Base-by-base conservation (phyloP, 1,140 invertebrate species). In the Tachypleus tridentatus region DNA sequence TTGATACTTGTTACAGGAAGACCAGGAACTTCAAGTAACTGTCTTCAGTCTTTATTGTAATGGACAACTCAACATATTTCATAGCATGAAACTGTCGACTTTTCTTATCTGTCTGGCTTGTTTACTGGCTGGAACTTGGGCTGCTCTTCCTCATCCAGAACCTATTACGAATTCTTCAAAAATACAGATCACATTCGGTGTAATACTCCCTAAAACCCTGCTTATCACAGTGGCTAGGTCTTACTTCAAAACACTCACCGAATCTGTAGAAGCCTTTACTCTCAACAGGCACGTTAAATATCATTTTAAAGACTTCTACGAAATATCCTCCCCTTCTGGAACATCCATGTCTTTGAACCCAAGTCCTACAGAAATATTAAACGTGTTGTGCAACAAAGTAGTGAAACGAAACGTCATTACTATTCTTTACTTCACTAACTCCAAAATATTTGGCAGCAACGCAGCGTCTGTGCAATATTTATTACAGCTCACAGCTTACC, bases 401-500 rank as follows among this genome's bases (percentile, higher is more conserved):
- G 83, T 94, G 60, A 85, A 85, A 58, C 85, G 85, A 59, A 92
- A 93, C 76, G 91, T 94, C 57, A 91, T 89, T 54, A 89, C 91
- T 68, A 93, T 96, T 73, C 79, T 95, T 66, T 95, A 94, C 78
- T 83, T 95, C 77, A 93, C 92, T 86, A 94, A 94, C 79, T 88
- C 92, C 75, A 91, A 94, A 80, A 80, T 83, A 70, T 87, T 87
- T 69, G 91, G 91, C 49, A 82, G 89, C 64, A 91, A 89, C 76
- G 93, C 91, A 58, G 91, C 91, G 64, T 92, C 91, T 58, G 89
- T 89, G 48, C 91, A 95, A 77, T 96, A 95, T 77, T 92, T 96
- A 75, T 82, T 95, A 57, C 91, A 95, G 79, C 79, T 95, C 67
- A 90, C 91, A 60, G 87, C 87, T 51, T 93, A 92, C 77, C 73